These are phyloP conservation scores for Podilymbus podiceps DNA, from an alignment of 2,113 vertebrate genomes.

Conservation along the genomic window DNA sequence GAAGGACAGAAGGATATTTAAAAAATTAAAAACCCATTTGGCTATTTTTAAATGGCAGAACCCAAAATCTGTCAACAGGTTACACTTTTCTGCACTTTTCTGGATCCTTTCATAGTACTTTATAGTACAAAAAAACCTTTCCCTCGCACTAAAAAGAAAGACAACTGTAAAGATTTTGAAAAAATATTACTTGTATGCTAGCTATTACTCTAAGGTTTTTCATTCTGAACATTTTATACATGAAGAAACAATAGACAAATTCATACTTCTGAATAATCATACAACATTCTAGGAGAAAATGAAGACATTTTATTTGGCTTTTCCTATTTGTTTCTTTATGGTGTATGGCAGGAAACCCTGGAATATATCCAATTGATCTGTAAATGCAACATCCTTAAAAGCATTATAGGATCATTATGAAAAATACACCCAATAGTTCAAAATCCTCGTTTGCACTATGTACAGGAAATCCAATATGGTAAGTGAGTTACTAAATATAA, in stretches of 20 bases:
- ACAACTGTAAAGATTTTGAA: not conserved
- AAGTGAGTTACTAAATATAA: not conserved
- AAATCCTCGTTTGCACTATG: not conserved
- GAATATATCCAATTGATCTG: not conserved
- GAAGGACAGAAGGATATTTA: not conserved
- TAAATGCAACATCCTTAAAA: not conserved
- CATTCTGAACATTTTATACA: constrained; percentile 2
- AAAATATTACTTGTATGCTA: not conserved
- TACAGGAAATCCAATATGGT: not conserved
- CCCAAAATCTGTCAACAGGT: not conserved
- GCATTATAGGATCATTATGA: not conserved
- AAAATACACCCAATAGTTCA: not conserved
- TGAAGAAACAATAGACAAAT: constrained; percentile 14
- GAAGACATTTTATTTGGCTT: not conserved
- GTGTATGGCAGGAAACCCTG: not conserved
- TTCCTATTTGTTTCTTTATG: not conserved
- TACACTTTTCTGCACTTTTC: not conserved
- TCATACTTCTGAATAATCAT: not conserved
- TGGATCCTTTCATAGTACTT: not conserved
- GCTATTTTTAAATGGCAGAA: not conserved
- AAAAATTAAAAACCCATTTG: not conserved
- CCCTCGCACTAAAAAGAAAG: not conserved
- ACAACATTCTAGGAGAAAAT: not conserved
- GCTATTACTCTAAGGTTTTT: constrained; percentile 32
- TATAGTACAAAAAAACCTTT: not conserved